Conservation (phyloP, 2,888 invertebrate genomes). For the Galerucella pusilla region DNA sequence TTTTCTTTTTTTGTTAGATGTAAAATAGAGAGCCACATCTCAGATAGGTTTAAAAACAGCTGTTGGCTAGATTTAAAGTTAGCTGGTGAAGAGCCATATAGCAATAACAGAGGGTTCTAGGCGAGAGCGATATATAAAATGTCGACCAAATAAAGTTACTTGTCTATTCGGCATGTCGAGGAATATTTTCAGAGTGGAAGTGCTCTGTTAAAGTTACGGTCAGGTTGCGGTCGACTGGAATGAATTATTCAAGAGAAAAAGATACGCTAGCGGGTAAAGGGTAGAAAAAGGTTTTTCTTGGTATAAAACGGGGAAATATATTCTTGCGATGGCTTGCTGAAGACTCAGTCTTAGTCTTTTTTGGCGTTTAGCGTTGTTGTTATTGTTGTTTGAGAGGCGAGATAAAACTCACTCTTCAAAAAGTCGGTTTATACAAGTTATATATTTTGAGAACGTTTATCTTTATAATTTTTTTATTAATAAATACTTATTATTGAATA, state of each 20-base stretch:
- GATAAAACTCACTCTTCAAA: background rate
- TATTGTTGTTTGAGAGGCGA: conserved; percentile 28
- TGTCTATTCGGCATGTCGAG: conserved; percentile 49
- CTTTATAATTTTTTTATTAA: no score
- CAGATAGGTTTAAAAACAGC: conserved; percentile 34
- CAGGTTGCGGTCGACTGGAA: conserved; percentile 55
- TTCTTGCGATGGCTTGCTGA: conserved; percentile 29
- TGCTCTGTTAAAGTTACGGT: conserved; percentile 56
- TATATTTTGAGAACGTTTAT: no score
- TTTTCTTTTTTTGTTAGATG: background rate
- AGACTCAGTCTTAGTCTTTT: conserved; percentile 30
- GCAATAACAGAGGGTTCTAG: conserved; percentile 38
- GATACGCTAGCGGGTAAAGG: conserved; percentile 43
- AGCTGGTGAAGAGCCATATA: conserved; percentile 34
- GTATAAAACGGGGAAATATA: conserved; percentile 34
- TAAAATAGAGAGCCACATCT: conserved; percentile 16
- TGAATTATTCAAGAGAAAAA: conserved; percentile 59
- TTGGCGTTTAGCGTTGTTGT: conserved; percentile 22
- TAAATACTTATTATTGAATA: no score
- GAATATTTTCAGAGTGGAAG: conserved; percentile 56
- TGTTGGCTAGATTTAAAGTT: conserved; percentile 41
- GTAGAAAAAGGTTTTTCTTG: conserved; percentile 40
- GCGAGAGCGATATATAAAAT: conserved; percentile 48
- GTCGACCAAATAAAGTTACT: conserved; percentile 53
- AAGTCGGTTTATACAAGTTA: no score